These are phyloP conservation scores for Hirudinaria manillensis DNA, from an alignment of 2,888 invertebrate species.

Conservation along the genomic window DNA sequence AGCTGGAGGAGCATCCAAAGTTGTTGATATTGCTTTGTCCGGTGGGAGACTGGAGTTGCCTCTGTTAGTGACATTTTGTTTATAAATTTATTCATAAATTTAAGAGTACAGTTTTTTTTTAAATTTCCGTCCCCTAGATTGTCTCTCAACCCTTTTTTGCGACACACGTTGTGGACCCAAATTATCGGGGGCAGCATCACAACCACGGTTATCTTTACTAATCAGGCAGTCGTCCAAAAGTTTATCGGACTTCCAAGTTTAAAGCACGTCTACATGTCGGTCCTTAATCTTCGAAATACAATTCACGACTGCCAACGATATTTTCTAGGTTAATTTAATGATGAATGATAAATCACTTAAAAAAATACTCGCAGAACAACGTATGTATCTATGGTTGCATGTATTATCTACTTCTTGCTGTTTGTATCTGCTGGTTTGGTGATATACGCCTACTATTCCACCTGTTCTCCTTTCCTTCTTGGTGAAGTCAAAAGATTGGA, in stretches of 20 bases:
- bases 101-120: background rate
- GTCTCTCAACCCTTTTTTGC: constrained; percentile 71
- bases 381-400: constrained; percentile 42
- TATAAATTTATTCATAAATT: background rate
- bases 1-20: constrained; percentile 46
- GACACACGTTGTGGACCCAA: constrained; percentile 81
- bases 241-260: constrained; percentile 74
- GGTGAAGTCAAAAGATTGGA: background rate
- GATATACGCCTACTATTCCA: constrained; percentile 45
- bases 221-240: constrained; percentile 87
- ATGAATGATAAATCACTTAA: background rate
- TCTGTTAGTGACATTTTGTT: constrained; percentile 9
- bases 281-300: background rate
- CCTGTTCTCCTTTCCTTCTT: constrained; percentile 43
- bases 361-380: constrained; percentile 1
- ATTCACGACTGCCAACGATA: background rate
- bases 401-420: constrained; percentile 42
- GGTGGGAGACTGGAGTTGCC: constrained; percentile 42
- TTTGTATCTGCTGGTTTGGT: constrained; percentile 45
- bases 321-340: background rate
- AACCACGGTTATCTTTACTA: constrained; percentile 81
- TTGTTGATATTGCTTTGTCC: constrained; percentile 44
- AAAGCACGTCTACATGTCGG: constrained; percentile 32
- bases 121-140: constrained; percentile 55
- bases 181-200: constrained; percentile 80